Evolutionary conservation across 2,797 vertebrate species (phyloP), one percentile per base, ranked within the genome.

Genomic region (Oceanodroma leucorhoa): DNA sequence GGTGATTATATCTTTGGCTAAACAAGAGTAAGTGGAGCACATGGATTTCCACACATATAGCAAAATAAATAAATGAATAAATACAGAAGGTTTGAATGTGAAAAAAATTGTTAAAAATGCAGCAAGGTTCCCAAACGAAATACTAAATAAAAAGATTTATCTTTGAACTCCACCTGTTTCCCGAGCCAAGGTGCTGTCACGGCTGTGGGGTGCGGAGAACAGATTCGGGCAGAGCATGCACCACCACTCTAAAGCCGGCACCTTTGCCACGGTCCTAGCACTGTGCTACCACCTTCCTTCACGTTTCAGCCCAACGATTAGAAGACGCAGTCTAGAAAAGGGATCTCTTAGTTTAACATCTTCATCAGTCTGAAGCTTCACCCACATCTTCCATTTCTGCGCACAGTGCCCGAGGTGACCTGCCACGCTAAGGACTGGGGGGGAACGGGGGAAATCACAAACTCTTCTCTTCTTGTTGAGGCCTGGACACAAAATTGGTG

Each of bases 1-100:
- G 92, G 89, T 11, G 69, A 94, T 89, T 91, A 73, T 70, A 45
- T 78, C 62, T 88, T 67, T 67, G 84, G 88, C 82, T 93, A 87
- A 96, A 87, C 69, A 93, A 90, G 94, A 82, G 41, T 65, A 65
- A 82, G 69, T 60, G 67, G 62, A 78, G 72, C 64, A 57, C 77
- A 45, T 30, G 60, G 53, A 73, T 93, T 95, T 95, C 86, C 19
- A 15, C 24, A 40, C 16, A 48, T 45, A 62, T 11, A 94, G 80
- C 5, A 67, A 91, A 88, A 95, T 67, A n/a, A 46, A 72, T 69
- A 51, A 45, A 82, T 81, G 50, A 89, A 94, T 70, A 36, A 70
- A 38, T 40, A 14, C 23, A 62, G 46, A 87, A 69, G 85, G 86
- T 91, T 87, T 92, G 84, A 93, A 65, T 89, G 69, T 30, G n/a